Base-by-base conservation (phyloP, 2,113 vertebrate genomes). In the Coptodon bakossiorum region DNA sequence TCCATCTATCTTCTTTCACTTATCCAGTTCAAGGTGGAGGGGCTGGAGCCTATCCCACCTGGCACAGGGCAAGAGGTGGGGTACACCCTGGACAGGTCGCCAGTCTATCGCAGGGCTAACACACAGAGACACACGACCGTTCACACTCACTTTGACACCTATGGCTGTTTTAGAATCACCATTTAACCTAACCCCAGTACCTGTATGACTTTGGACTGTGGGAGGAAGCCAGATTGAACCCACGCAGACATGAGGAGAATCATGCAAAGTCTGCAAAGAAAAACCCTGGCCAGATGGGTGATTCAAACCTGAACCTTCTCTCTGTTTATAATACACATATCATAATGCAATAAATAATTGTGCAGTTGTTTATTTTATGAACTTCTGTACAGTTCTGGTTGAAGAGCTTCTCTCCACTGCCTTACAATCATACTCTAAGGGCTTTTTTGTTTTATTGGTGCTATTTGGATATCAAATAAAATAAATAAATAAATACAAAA, bases 191-290 rank as follows among this genome's bases (percentile, higher is more conserved):
- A 31, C 56, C 52, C 52, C 9, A 3, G n/a, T 29, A 59, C 27
- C 27, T 59, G 27, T 13, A 3, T 59, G 3, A 31, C 27, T 59
- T 59, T 3, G 7, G 27, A 59, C 13, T 31, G 56, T 59, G 56
- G 56, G 0, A 31, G 56, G 56, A 17, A 31, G 14, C 14, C 27
- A 29, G 27, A 0, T 3, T 16, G 0, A 59, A 31, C 24, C 13
- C 14, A 59, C 1, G 0, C 56, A 59, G 7, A 31, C 56, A 59
- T 5, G 27, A 29, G 56, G 14, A 59, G 13, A 31, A 59, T 0
- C 56, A 57, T 57, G 56, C 27, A 31, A 17, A 31, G 27, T 31
- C 2, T 31, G 14, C 27, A 59, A 29, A 59, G 56, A 59, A 9
- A 59, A 31, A 59, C 56, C 6, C 56, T 59, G 56, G 13, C 13